Conservation (phyloP, 2,113 vertebrate species). For the Carlito syrichta region DNA sequence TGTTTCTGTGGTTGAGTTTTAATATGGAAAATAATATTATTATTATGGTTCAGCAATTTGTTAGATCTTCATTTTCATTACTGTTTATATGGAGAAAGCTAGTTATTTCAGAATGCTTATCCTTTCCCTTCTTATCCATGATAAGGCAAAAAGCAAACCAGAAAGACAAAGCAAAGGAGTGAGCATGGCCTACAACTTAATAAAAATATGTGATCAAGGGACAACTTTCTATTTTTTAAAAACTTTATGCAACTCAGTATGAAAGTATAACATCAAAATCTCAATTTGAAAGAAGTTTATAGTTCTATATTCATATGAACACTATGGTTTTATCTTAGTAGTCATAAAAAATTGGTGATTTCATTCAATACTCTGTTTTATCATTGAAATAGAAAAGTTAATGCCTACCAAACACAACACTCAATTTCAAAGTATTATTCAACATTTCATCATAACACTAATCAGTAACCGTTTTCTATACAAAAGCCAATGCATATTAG, state of each 20-base stretch:
- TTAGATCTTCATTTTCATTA: background rate
- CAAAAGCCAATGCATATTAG: slow-evolving; percentile 1
- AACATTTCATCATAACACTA: slow-evolving; percentile 16
- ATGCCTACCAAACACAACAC: background rate
- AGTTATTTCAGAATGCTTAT: slow-evolving; percentile 11
- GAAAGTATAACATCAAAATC: background rate
- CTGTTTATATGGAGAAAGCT: background rate
- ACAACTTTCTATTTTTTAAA: background rate
- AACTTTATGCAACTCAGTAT: background rate
- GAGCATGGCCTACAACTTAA: background rate
- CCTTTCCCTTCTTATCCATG: background rate
- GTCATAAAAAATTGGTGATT: slow-evolving; percentile 41
- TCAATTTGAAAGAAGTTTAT: background rate
- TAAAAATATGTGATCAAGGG: background rate
- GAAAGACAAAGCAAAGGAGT: slow-evolving; percentile 20
- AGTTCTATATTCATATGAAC: background rate
- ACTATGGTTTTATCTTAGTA: background rate
- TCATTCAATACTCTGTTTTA: slow-evolving; percentile 4
- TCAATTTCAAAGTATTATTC: slow-evolving; percentile 14
- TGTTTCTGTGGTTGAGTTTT: background rate
- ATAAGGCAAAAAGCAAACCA: slow-evolving; percentile 12
- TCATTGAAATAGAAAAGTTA: slow-evolving; percentile 29
- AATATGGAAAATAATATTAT: background rate
- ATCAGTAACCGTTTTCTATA: slow-evolving; percentile 17
- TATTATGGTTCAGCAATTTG: background rate